Evolutionary conservation across 1,140 invertebrate genomes (phyloP), one percentile per base, ranked within the genome.

Genomic region (Melanaphis sacchari): DNA sequence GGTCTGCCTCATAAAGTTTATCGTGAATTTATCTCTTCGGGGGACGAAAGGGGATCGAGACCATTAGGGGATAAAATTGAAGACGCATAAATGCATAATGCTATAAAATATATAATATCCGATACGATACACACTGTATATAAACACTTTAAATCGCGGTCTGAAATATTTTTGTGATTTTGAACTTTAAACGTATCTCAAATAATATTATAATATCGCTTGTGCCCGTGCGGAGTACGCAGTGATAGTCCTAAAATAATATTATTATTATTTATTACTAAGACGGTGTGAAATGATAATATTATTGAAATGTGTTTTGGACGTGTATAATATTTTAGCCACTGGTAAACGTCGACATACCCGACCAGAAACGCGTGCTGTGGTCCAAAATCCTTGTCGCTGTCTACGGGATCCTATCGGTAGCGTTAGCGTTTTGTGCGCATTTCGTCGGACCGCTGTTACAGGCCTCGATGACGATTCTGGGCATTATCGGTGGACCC

Each of bases 401-500:
- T 8, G 41, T 96, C 2, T 98, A 96, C 95, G 98, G 98, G 18
- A 93, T 96, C 8, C 38, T 97, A 0, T 97, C 97, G 94, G 95
- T 98, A 46, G 96, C 96, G 9, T 94, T 98, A 24, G 97, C 98
- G 5, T 97, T 97, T 94, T 81, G 97, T n/a, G 97, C 97, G 18
- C 96, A 97, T 94, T 95, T 96, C 46, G 95, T 98, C 54, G 97
- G 97, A 6, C 97, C 97, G 7, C 95, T 98, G 22, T 95, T 98
- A 11, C 96, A 98, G 95, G 96, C 97, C 3, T 96, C 97, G 15
- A 95, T 98, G 41, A 97, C 97, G 2, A 97, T 98, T 93, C 98
- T 98, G 94, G 97, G 97, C 36, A 96, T 98, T 36, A 96, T 98
- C 49, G 97, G 98, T 18, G 98, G 98, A 31, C 98, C 98, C 1